These are phyloP conservation scores for Stegodyphus mimosarum DNA, from an alignment of 1,140 invertebrate genomes.

Conservation along the genomic window DNA sequence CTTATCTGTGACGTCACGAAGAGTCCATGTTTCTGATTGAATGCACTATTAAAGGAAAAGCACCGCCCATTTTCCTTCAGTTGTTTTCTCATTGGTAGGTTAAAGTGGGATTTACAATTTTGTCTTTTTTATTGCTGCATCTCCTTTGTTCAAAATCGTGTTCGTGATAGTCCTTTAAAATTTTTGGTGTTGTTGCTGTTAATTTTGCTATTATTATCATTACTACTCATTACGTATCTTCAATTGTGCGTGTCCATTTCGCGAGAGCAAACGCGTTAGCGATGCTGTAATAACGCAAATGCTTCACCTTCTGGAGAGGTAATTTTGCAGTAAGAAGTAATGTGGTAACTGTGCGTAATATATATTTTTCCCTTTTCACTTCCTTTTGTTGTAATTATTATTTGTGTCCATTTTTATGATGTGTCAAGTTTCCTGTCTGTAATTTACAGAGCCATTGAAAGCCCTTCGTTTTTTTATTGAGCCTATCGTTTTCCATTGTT, in stretches of 20 bases:
- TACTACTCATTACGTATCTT: background rate
- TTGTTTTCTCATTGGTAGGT: background rate
- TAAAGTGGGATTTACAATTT: constrained; percentile 1
- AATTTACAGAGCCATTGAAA: too few relatives aligned
- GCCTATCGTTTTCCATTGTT: too few relatives aligned
- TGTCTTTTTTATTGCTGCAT: background rate
- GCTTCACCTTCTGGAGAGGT: too few relatives aligned
- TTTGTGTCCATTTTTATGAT: too few relatives aligned
- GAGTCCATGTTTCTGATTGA: background rate
- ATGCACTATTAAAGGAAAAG: background rate
- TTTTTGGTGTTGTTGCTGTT: background rate
- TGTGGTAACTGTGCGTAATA: too few relatives aligned
- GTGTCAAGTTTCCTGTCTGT: background rate
- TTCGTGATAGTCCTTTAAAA: background rate
- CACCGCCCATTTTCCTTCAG: background rate
- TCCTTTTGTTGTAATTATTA: too few relatives aligned
- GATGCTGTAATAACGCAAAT: too few relatives aligned
- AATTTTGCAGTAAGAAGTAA: too few relatives aligned
- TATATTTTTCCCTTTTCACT: too few relatives aligned
- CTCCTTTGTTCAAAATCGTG: background rate
- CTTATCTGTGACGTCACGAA: background rate
- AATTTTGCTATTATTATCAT: background rate
- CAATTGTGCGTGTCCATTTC: background rate
- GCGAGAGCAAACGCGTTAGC: background rate
- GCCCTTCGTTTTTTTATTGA: too few relatives aligned